These are phyloP conservation scores for Elaphurus davidianus DNA, from an alignment of 2,113 vertebrate genomes.

Conservation along the genomic window DNA sequence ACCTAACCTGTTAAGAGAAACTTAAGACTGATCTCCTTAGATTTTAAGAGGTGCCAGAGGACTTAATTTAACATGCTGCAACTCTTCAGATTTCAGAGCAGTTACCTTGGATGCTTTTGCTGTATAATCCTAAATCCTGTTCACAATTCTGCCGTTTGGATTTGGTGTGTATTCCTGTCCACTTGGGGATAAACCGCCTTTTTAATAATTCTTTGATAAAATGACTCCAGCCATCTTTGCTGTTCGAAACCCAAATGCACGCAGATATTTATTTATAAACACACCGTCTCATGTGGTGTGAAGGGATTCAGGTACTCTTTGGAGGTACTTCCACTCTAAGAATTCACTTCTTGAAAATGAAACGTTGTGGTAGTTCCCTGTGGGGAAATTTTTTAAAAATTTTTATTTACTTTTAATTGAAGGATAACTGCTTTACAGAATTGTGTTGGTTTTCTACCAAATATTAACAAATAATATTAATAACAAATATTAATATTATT, in stretches of 20 bases:
- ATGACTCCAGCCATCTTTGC: conserved; percentile 3
- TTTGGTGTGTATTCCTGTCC: conserved; percentile 24
- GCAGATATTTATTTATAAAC: conserved; percentile 30
- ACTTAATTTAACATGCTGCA: conserved; percentile 45
- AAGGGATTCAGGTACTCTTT: conserved; percentile 35
- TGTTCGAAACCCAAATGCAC: not conserved
- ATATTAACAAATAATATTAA: not conserved
- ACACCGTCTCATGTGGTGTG: not conserved
- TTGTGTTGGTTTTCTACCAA: not conserved
- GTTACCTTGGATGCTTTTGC: not conserved
- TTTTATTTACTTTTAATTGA: not conserved
- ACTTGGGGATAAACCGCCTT: not conserved
- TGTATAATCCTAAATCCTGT: not conserved
- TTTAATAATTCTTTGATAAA: conserved; percentile 58
- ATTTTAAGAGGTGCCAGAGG: conserved; percentile 54
- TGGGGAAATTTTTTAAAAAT: not conserved
- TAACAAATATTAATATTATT: not conserved
- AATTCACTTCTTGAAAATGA: conserved; percentile 48
- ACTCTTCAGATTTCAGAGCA: conserved; percentile 1
- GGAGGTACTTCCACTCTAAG: conserved; percentile 42
- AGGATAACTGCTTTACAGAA: not conserved
- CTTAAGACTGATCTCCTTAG: conserved; percentile 22
- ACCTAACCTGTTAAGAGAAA: conserved; percentile 10
- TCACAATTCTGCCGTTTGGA: not conserved
- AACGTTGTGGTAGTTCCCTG: not conserved